Evolutionary conservation across 1,140 invertebrate genomes (phyloP).

Genomic region (Diachasmimorpha longicaudata): DNA sequence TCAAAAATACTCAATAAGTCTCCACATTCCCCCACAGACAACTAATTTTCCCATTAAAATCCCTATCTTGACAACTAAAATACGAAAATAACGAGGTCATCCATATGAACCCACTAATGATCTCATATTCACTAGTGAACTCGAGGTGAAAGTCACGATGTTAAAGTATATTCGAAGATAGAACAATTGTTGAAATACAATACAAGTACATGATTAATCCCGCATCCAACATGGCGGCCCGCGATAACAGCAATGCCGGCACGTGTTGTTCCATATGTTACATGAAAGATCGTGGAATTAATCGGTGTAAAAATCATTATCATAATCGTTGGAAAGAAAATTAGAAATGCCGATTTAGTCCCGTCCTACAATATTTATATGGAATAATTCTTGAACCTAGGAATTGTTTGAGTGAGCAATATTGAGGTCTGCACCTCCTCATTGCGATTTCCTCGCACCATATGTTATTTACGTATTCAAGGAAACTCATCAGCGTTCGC

Average conservation of each 20-base stretch:
- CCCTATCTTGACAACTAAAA: too few species aligned
- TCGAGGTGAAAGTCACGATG: not conserved
- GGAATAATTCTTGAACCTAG: too few species aligned
- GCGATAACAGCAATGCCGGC: not conserved
- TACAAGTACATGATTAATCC: not conserved
- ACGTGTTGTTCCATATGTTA: slow-evolving; percentile 37
- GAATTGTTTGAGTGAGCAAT: too few species aligned
- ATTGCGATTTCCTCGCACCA: slow-evolving; percentile 4
- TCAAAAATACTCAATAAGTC: too few species aligned
- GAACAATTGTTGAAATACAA: slow-evolving; percentile 11
- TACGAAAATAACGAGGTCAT: too few species aligned
- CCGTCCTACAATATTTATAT: too few species aligned
- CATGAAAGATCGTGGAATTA: not conserved
- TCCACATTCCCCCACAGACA: too few species aligned
- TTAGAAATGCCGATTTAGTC: too few species aligned
- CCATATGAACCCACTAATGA: too few species aligned
- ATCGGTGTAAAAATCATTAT: not conserved
- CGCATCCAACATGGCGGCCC: slow-evolving; percentile 23
- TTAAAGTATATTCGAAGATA: slow-evolving; percentile 24
- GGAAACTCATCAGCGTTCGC: not conserved
- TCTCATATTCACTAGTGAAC: not conserved
- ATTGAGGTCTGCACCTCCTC: not conserved
- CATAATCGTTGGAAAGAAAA: too few species aligned
- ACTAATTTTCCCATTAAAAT: too few species aligned
- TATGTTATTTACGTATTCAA: slow-evolving; percentile 23